Conservation (phyloP, 2,888 invertebrate genomes). For the Drosophila fungiperda region DNA sequence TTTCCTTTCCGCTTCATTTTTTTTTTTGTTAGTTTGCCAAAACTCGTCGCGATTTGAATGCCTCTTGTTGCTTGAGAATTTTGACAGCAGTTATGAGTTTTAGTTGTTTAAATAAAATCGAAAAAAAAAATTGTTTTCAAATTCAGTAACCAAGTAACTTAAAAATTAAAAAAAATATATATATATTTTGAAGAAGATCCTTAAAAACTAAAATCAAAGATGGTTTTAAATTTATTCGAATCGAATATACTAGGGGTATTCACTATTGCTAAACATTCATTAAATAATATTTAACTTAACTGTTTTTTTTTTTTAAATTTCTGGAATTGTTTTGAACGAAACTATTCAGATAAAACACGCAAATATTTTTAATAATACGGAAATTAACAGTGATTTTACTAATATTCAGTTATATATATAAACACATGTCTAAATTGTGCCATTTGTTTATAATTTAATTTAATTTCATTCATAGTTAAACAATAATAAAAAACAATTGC, state of each 20-base stretch:
- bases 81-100: not conserved
- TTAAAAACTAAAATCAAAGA: not conserved
- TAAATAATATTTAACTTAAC: not conserved
- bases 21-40: not conserved
- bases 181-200: not conserved
- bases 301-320: no score
- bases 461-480: not conserved
- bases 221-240: not conserved
- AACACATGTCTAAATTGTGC: not conserved
- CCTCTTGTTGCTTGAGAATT: slow-evolving; percentile 8
- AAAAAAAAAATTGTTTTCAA: not conserved
- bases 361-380: not conserved
- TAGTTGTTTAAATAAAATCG: not conserved
- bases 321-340: not conserved
- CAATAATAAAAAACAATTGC: not conserved
- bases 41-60: not conserved
- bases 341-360: not conserved
- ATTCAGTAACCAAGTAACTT: not conserved
- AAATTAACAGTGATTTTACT: not conserved
- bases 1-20: slow-evolving; percentile 4
- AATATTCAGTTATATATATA: no score
- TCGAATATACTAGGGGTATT: not conserved
- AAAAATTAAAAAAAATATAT: not conserved
- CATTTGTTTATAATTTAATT: not conserved
- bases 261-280: not conserved